A percentile compares a stretch with the other conserved stretches of the same genome.
These are phyloP conservation scores for Sinodicranocentrus sp. DNA, from an alignment of 2,888 invertebrate species.

Conservation along the genomic window DNA sequence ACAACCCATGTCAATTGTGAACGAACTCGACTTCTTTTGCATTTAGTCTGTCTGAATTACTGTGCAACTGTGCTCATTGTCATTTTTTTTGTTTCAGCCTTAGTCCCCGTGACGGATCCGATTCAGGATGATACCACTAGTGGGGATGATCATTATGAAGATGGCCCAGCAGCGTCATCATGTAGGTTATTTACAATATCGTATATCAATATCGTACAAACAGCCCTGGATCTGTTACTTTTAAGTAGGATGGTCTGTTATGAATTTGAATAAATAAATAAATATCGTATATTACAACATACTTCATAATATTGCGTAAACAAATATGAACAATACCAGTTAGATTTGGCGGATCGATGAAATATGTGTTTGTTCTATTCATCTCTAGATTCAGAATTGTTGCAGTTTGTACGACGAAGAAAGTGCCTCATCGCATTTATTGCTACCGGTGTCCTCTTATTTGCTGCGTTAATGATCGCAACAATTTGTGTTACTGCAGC, in stretches of 20 bases:
- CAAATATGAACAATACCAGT: too few relatives aligned
- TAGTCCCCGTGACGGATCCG: neutral
- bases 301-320: too few relatives aligned
- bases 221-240: neutral
- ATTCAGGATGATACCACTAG: neutral
- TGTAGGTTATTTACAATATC: neutral
- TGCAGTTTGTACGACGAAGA: neutral
- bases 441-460: neutral
- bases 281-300: too few relatives aligned
- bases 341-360: too few relatives aligned
- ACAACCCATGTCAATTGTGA: too few relatives aligned
- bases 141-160: neutral
- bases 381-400: neutral
- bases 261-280: neutral
- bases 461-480: slow-evolving; percentile 1
- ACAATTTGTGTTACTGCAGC: slow-evolving; percentile 27
- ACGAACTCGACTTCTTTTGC: too few relatives aligned
- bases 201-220: neutral
- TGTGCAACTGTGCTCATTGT: too few relatives aligned
- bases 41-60: too few relatives aligned
- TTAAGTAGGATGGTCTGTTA: neutral
- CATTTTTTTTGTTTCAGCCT: neutral
- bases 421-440: slow-evolving; percentile 9
- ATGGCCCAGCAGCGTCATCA: neutral
- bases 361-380: neutral